Evolutionary conservation across 2,113 vertebrate species (phyloP), one percentile per base, ranked within the genome.

Genomic region (Nyctereutes procyonoides): DNA sequence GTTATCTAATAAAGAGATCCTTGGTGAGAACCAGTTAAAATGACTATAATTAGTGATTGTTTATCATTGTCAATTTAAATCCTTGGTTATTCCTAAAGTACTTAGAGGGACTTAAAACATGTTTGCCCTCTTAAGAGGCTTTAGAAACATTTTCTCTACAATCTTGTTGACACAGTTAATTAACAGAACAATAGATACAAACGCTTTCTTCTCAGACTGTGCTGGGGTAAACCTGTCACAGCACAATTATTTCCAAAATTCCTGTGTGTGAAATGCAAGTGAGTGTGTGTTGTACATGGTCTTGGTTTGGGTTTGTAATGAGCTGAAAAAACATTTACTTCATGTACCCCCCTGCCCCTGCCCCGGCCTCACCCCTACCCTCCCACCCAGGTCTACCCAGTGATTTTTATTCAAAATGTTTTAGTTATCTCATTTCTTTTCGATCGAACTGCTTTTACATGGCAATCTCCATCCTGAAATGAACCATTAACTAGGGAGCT

Each of bases 11-110:
- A 74, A 79, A 88, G 97, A 90, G 82, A 80, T 55, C 92, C 89
- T 96, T 38, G n/a, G 51, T 73, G 93, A 93, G 74, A 93, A 88
- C 62, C 60, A 55, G 93, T 62, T 74, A 76, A 76, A 89, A 92
- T 76, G 83, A 65, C 97, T 97, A 14, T 97, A 96, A 98, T 96
- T 95, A 97, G 82, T 14, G 92, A 96, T 17, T 86, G 95, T 90
- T 97, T 92, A 88, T 97, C 73, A 35, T 79, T 90, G 91, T 88
- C 96, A 88, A 0, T 74, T 97, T 94, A 93, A 97, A 95, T 95
- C 89, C 86, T 74, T 26, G 32, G 19, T 58, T 93, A 63, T 95
- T 92, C 89, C 85, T 88, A 28, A 87, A 97, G 85, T 43, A 92
- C 86, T 97, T 94, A 93, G 79, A 83, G 80, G 79, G 74, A 32